These are phyloP conservation scores for Nephrocerus scutellatus DNA, from an alignment of 2,888 invertebrate species.

Conservation along the genomic window DNA sequence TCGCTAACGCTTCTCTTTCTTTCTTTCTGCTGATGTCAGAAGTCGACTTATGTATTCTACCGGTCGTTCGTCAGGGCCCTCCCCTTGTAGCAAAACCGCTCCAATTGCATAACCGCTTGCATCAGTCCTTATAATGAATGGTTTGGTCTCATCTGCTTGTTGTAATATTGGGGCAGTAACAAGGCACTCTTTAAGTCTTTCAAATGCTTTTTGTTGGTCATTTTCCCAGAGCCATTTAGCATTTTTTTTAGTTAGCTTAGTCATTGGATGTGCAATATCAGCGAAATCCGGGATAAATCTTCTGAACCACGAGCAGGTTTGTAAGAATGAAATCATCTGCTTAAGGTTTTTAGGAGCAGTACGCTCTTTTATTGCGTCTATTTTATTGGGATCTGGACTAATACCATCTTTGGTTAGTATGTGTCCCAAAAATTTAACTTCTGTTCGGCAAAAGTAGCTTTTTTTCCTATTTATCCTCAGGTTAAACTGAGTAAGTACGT, in stretches of 20 bases:
- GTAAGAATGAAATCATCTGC: slow-evolving; percentile 24
- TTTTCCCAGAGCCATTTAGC: slow-evolving; percentile 11
- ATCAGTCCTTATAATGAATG: slow-evolving; percentile 32
- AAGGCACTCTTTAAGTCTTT: slow-evolving; percentile 13
- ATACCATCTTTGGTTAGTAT: slow-evolving; percentile 29
- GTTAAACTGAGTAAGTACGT: slow-evolving; percentile 19
- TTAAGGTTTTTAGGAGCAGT: slow-evolving; percentile 21
- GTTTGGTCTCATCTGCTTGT: slow-evolving; percentile 24
- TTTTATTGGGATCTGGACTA: slow-evolving; percentile 29
- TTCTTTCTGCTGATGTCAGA: slow-evolving; percentile 31
- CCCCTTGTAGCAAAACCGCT: slow-evolving; percentile 22
- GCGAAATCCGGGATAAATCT: slow-evolving; percentile 35
- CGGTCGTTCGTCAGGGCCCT: slow-evolving; percentile 22
- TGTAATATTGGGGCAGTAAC: slow-evolving; percentile 23
- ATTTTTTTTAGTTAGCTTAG: slow-evolving; percentile 15
- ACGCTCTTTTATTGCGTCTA: slow-evolving; percentile 25
- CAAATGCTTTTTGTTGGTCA: slow-evolving; percentile 11
- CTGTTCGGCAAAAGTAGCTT: slow-evolving; percentile 15
- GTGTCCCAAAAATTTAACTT: slow-evolving; percentile 32
- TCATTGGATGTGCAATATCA: slow-evolving; percentile 25
- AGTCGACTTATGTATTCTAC: slow-evolving; percentile 31
- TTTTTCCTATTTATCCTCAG: slow-evolving; percentile 30
- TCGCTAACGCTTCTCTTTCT: slow-evolving; percentile 41
- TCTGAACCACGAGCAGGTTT: slow-evolving; percentile 32
- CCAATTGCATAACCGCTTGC: slow-evolving; percentile 30